Evolutionary conservation across 2,797 vertebrate genomes (phyloP).

Genomic region (Mallotus villosus): DNA sequence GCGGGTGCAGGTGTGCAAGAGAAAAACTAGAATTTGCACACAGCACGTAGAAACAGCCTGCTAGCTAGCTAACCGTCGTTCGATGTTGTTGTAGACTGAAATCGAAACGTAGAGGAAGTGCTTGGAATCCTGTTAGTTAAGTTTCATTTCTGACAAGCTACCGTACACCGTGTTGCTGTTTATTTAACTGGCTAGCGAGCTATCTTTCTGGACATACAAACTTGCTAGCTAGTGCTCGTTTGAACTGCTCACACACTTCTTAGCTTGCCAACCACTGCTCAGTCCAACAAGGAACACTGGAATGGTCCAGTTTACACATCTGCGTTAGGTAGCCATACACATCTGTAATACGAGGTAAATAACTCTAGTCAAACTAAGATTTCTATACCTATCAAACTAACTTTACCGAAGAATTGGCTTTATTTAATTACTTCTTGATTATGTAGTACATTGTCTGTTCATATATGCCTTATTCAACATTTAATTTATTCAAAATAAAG

Average conservation of each 20-base stretch:
- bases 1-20: slow-evolving; percentile 21
- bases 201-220: background rate
- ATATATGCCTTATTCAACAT: too few species aligned
- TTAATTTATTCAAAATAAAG: too few species aligned
- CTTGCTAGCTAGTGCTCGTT: background rate
- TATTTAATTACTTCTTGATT: background rate
- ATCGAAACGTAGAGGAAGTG: background rate
- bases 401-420: background rate
- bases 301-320: slow-evolving; percentile 38
- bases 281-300: slow-evolving; percentile 18
- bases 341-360: slow-evolving; percentile 25
- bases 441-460: too few species aligned
- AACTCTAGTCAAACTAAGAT: background rate
- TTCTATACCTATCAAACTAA: background rate
- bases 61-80: slow-evolving; percentile 51
- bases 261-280: background rate
- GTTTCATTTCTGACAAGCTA: slow-evolving; percentile 1
- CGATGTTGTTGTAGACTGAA: slow-evolving; percentile 26
- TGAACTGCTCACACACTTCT: slow-evolving; percentile 5
- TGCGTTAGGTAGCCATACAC: slow-evolving; percentile 21
- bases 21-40: slow-evolving; percentile 43
- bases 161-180: too few species aligned
- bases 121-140: background rate
- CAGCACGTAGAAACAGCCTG: slow-evolving; percentile 55
- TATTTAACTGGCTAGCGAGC: background rate